Percentiles rank a stretch among this genome's conserved stretches.
phyloP scores from a whole-genome alignment of 2,797 vertebrate genomes.

The Okamejei kenojei region DNA sequence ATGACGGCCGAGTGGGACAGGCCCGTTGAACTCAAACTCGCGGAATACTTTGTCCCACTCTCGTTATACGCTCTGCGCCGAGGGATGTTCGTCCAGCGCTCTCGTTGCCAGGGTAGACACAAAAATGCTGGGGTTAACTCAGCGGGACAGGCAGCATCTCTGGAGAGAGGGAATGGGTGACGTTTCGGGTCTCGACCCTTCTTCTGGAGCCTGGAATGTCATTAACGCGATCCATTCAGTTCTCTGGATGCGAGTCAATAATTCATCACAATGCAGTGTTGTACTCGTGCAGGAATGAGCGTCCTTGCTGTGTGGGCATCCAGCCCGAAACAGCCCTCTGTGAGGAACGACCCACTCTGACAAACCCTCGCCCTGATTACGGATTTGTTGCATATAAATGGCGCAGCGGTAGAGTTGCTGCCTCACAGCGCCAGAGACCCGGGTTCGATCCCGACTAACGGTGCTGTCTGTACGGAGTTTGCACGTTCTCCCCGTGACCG shows the following conservation, averaged over 20 bases:
- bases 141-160: no score
- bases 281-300: not conserved
- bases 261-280: not conserved
- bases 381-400: not conserved
- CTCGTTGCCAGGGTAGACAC: no score
- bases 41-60: not conserved
- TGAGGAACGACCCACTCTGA: not conserved
- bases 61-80: not conserved
- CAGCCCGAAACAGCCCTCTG: not conserved
- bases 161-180: no score
- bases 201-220: not conserved
- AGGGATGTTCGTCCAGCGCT: not conserved
- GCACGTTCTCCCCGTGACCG: no score
- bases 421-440: no score
- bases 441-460: no score
- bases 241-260: not conserved
- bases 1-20: no score
- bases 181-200: no score
- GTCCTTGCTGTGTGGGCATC: not conserved
- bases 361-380: not conserved
- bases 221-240: not conserved
- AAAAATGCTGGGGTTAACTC: no score
- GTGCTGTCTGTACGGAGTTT: no score
- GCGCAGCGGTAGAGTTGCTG: no score
- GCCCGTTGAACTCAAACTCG: no score